phyloP scores from a whole-genome alignment of 2,888 invertebrate genomes.

The Limenitis camilla region DNA sequence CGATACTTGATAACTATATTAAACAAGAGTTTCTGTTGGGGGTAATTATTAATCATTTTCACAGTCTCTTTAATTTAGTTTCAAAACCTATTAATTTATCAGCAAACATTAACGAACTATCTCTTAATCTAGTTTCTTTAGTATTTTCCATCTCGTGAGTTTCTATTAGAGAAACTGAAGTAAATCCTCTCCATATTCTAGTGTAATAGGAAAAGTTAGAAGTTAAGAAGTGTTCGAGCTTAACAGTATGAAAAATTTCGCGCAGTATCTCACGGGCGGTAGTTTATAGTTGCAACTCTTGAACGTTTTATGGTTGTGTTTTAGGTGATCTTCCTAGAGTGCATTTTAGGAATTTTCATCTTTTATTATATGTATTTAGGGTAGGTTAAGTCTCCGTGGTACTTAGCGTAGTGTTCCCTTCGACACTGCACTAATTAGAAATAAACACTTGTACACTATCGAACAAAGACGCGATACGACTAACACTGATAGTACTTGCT shows the following conservation, averaged over 20 bases:
- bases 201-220: conserved; percentile 11
- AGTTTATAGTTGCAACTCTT: conserved; percentile 21
- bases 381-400: too few species aligned
- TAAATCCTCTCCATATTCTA: conserved; percentile 2
- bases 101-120: background rate
- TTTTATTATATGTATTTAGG: background rate
- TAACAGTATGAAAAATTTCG: conserved; percentile 24
- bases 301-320: conserved; percentile 19
- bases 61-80: too few species aligned
- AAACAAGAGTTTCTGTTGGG: too few species aligned
- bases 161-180: conserved; percentile 3
- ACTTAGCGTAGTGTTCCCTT: too few species aligned
- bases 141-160: background rate
- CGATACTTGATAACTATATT: too few species aligned
- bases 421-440: too few species aligned
- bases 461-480: too few species aligned
- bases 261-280: conserved; percentile 18
- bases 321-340: conserved; percentile 11
- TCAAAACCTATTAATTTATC: background rate
- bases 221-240: conserved; percentile 13
- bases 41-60: too few species aligned
- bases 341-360: background rate
- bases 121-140: background rate
- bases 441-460: too few species aligned
- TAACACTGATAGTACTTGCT: too few species aligned